Evolutionary conservation across 2,888 invertebrate genomes (phyloP).

Genomic region (Xestoiulus laeticollis): DNA sequence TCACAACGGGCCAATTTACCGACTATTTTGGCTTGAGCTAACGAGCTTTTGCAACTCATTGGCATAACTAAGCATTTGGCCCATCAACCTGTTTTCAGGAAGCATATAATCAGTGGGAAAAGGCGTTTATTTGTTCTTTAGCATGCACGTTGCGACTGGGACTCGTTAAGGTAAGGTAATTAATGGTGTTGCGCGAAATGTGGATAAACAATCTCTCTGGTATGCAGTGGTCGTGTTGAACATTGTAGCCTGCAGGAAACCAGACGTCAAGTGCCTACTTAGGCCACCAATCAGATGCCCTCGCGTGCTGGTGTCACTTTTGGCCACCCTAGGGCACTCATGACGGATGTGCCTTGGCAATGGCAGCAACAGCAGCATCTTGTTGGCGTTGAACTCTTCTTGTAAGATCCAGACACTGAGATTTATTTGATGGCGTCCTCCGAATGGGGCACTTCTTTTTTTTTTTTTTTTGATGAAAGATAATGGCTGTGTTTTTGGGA

Average conservation of each 20-base stretch:
- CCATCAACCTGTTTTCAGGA: neutral
- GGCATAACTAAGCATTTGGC: no score
- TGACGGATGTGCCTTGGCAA: conserved; percentile 14
- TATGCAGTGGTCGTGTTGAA: neutral
- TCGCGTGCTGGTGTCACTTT: conserved; percentile 30
- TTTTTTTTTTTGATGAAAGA: neutral
- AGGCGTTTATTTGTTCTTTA: conserved; percentile 2
- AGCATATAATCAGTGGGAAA: neutral
- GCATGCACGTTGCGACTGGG: neutral
- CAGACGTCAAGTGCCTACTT: conserved; percentile 29
- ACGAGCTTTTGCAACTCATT: no score
- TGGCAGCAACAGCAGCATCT: conserved; percentile 15
- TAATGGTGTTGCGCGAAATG: neutral
- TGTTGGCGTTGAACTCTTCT: conserved; percentile 13
- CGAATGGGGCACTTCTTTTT: neutral
- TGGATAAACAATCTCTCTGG: neutral
- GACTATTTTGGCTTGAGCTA: no score
- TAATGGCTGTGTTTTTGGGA: conserved; percentile 18
- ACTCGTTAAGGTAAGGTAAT: conserved; percentile 7
- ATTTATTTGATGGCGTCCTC: conserved; percentile 18
- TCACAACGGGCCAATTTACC: no score
- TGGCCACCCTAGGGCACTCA: neutral
- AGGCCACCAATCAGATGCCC: conserved; percentile 34
- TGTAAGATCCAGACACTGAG: neutral
- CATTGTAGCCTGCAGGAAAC: conserved; percentile 14